Conservation (phyloP, 2,888 invertebrate genomes). For the Cynaeus angustus region DNA sequence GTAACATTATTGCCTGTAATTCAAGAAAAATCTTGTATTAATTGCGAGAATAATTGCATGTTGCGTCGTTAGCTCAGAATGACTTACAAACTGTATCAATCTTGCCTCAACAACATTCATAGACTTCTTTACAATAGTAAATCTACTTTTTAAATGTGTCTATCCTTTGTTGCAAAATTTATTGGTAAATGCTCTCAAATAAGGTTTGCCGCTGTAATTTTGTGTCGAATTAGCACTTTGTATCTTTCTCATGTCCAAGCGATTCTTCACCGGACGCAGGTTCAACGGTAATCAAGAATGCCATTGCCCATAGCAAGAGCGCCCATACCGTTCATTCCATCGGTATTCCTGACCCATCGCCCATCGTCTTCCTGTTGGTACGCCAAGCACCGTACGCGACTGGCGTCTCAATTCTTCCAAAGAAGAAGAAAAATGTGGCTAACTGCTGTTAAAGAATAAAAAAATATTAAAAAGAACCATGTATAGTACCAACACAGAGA, state of each 20-base stretch:
- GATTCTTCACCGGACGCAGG: constrained; percentile 8
- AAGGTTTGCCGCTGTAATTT: neutral
- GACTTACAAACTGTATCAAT: no score
- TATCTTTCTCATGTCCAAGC: constrained; percentile 1
- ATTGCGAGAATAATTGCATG: no score
- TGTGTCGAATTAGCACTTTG: neutral
- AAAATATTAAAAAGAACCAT: no score
- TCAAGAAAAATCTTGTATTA: no score
- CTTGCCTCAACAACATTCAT: no score
- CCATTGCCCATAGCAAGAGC: constrained; percentile 26
- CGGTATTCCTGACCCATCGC: constrained; percentile 42
- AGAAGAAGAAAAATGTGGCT: neutral
- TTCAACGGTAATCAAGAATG: constrained; percentile 21
- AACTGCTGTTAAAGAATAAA: neutral
- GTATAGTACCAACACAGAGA: no score
- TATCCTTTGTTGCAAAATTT: no score
- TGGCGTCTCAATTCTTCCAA: constrained; percentile 19
- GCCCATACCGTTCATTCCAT: constrained; percentile 34
- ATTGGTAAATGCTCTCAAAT: neutral
- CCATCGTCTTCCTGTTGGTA: constrained; percentile 45
- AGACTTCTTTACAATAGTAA: no score
- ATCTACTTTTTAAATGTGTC: no score
- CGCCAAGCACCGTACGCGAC: constrained; percentile 24
- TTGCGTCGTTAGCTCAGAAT: no score
- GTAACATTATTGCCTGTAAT: no score